Conservation (phyloP, 2,113 vertebrate species). For the Neolamprologus falcicula region DNA sequence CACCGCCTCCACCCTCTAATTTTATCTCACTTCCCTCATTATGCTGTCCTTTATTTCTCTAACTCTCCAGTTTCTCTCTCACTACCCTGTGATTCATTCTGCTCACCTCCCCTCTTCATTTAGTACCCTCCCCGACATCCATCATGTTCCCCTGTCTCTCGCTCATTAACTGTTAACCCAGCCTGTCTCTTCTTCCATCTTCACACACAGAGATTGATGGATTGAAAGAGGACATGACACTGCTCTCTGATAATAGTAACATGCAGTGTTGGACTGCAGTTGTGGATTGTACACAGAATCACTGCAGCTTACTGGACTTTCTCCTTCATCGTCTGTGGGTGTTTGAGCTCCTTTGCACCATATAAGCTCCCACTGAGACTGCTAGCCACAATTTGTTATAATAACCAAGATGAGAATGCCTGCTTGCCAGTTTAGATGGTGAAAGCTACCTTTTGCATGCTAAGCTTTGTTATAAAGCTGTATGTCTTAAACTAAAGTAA, state of each 20-base stretch:
- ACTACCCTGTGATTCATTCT: not conserved
- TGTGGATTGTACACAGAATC: not conserved
- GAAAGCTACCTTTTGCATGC: not conserved
- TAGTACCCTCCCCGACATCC: not conserved
- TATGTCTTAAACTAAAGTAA: not conserved
- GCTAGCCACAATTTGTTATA: not conserved
- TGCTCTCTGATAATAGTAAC: not conserved
- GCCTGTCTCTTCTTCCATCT: not conserved
- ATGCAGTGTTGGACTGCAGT: not conserved
- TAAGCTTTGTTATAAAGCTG: not conserved
- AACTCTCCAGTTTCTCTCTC: not conserved
- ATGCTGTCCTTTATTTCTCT: not conserved
- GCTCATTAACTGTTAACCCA: not conserved
- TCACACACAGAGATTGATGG: not conserved
- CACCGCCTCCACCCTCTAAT: not conserved
- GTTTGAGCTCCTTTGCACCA: not conserved
- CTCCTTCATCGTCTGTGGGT: not conserved
- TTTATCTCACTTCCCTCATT: conserved; percentile 9
- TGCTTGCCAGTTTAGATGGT: not conserved
- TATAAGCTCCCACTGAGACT: not conserved
- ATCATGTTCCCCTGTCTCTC: not conserved
- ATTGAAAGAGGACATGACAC: not conserved
- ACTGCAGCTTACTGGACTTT: not conserved
- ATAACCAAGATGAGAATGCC: not conserved
- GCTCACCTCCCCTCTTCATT: not conserved